These are phyloP conservation scores for Argya squamiceps DNA, from an alignment of 2,797 vertebrate genomes.

Conservation along the genomic window DNA sequence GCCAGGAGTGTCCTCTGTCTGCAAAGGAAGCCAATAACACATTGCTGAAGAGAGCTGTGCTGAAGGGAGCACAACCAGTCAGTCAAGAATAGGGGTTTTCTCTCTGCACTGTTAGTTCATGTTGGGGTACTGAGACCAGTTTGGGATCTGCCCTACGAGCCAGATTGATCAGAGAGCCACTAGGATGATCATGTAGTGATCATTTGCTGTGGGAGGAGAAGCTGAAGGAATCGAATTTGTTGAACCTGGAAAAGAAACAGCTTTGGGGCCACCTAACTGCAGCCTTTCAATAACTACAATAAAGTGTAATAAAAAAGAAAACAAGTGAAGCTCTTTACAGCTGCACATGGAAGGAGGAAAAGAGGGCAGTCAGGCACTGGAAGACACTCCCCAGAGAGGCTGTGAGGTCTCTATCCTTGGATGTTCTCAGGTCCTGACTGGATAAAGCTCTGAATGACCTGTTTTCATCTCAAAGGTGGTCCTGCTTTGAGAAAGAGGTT, in stretches of 20 bases:
- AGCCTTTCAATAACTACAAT: not conserved
- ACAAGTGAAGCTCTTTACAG: not conserved
- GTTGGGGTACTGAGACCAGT: not conserved
- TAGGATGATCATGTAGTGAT: not conserved
- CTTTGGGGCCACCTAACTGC: not conserved
- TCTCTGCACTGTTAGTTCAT: not conserved
- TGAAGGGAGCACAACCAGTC: accelerated
- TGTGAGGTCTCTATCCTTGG: not conserved
- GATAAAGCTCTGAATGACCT: not conserved
- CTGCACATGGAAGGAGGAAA: not conserved
- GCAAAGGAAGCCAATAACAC: not conserved
- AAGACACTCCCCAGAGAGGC: not conserved
- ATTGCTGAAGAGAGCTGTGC: not conserved
- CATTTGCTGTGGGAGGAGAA: not conserved
- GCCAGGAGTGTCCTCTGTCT: accelerated
- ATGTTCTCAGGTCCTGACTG: not conserved
- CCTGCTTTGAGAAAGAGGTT: not conserved
- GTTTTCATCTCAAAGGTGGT: not conserved
- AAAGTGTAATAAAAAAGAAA: not conserved
- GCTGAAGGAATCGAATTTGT: not conserved
- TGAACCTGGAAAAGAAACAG: not conserved
- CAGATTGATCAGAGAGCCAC: not conserved
- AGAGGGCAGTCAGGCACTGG: too few relatives aligned
- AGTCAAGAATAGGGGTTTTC: accelerated
- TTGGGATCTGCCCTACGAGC: accelerated